Evolutionary conservation across 2,888 invertebrate genomes (phyloP), one percentile per base, ranked within the genome.

Genomic region (Drosophila infuscata): DNA sequence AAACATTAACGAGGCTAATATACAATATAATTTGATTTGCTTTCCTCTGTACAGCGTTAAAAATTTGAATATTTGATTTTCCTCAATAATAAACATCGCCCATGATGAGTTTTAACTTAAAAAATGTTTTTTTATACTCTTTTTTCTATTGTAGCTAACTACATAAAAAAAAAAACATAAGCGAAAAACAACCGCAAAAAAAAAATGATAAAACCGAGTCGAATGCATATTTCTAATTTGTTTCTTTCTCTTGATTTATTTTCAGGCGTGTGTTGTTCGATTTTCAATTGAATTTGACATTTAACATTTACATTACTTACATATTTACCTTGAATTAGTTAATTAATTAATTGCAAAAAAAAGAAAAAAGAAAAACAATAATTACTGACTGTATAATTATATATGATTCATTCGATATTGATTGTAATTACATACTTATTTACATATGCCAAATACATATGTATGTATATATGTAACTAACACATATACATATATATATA

Each of bases 231-330:
- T 85, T 85, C 84, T 85, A 85, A 85, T 85, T 85, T 84, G 79
- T 84, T 85, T 83, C 81, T 83, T 85, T 85, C 83, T 85, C 84
- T 85, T 85, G 69, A 85, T 85, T 85, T 85, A 85, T 85, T 85
- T 85, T 88, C 88, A 88, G 88, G 88, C 78, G 88, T 88, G 82
- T 86, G 82, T 85, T 85, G 83, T 85, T 88, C 85, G 83, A 88
- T 86, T 85, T 85, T 85, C 58, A 88, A 85, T 85, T 85, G 80
- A 86, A 86, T 86, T 85, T 86, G 69, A 80, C 74, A 81, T 82
- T 83, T 76, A 76, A 81, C 71, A 81, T 83, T 83, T 80, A 68
- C 67, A 73, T 72, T 72, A 65, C 65, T 73, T 73, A 76, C 70
- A 79, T 70, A 69, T 82, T 84, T 82, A 75, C 80, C 80, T 83